These are phyloP conservation scores for Xanthorhoe spadicearia DNA, from an alignment of 2,888 invertebrate species.

Conservation along the genomic window DNA sequence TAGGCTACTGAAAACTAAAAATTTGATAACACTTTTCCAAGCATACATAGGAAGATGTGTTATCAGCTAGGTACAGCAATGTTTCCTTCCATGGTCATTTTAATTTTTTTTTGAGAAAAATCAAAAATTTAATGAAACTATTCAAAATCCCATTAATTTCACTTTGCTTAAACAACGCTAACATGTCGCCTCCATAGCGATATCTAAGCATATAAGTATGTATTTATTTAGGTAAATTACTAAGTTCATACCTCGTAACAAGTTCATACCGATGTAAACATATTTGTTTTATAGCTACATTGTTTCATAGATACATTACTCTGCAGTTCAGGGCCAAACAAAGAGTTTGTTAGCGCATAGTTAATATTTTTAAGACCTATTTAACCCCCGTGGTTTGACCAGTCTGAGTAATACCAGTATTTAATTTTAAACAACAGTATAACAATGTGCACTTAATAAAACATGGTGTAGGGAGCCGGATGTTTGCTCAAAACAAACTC, in stretches of 20 bases:
- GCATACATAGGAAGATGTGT: too few species aligned
- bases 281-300: neutral
- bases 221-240: neutral
- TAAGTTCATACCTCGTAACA: neutral
- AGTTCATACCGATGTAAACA: neutral
- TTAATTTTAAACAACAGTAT: slow-evolving; percentile 35
- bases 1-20: too few species aligned
- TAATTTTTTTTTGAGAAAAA: too few species aligned
- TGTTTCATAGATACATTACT: neutral
- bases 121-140: too few species aligned
- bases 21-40: too few species aligned
- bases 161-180: too few species aligned
- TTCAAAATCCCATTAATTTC: too few species aligned
- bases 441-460: slow-evolving; percentile 63
- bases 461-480: slow-evolving; percentile 67
- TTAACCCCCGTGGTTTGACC: slow-evolving; percentile 9
- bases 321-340: neutral
- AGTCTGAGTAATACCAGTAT: slow-evolving; percentile 9
- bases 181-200: too few species aligned
- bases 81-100: too few species aligned
- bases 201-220: too few species aligned
- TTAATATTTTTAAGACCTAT: neutral
- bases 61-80: too few species aligned
- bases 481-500: slow-evolving; percentile 67
- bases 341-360: neutral